phyloP scores from a whole-genome alignment of 1,140 invertebrate species.

The Zaprionus camerounensis region DNA sequence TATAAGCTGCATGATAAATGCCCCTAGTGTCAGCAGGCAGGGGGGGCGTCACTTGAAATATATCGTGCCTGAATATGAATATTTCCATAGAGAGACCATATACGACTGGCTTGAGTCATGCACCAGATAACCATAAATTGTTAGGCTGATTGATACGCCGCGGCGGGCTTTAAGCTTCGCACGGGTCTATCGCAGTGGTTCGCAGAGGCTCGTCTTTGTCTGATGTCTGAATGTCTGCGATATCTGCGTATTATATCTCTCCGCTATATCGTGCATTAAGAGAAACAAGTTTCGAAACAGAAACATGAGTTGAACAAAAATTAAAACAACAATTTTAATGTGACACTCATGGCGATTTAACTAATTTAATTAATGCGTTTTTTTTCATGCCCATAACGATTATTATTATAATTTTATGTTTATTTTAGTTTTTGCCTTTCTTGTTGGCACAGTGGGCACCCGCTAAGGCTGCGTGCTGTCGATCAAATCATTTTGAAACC shows the following conservation, averaged over 20 bases:
- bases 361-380: constrained; percentile 76
- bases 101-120: neutral
- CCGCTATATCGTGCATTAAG: constrained; percentile 15
- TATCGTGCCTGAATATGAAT: neutral
- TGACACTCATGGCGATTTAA: constrained; percentile 76
- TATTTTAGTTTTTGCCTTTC: constrained; percentile 22
- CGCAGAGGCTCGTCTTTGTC: constrained; percentile 38
- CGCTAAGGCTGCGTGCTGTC: neutral
- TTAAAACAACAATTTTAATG: constrained; percentile 57
- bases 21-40: neutral
- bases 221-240: neutral
- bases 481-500: neutral
- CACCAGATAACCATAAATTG: neutral
- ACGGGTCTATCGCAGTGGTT: neutral
- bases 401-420: constrained; percentile 62
- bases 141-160: neutral
- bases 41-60: neutral
- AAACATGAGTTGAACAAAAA: constrained; percentile 18
- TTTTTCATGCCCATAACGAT: constrained; percentile 68
- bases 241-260: constrained; percentile 25
- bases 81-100: neutral
- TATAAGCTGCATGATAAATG: constrained; percentile 1
- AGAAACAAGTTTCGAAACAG: constrained; percentile 36
- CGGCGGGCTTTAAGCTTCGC: neutral
- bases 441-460: constrained; percentile 1